These are phyloP conservation scores for Eleginops maclovinus DNA, from an alignment of 2,113 vertebrate genomes.

Conservation along the genomic window DNA sequence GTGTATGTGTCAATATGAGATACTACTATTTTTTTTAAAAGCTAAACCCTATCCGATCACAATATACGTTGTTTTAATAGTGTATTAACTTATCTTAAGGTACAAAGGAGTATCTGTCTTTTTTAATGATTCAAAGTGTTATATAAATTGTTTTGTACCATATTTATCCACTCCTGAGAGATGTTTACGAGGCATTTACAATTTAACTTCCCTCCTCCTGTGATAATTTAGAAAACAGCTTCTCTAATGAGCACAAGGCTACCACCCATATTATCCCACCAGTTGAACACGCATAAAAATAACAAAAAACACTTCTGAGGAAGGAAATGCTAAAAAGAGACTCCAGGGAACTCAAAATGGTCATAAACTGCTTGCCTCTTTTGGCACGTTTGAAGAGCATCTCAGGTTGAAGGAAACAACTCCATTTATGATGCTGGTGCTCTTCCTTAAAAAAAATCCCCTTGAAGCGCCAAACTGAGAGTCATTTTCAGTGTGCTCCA, in stretches of 20 bases:
- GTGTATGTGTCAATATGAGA: neutral
- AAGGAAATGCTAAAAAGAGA: neutral
- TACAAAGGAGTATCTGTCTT: neutral
- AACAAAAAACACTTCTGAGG: neutral
- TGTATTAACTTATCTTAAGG: neutral
- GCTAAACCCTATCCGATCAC: neutral
- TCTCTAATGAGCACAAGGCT: neutral
- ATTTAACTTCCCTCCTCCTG: constrained; percentile 2
- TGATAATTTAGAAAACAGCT: constrained; percentile 1
- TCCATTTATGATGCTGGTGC: no score
- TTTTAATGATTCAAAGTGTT: neutral
- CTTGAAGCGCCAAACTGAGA: no score
- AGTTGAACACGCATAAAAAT: neutral
- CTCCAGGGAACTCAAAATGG: constrained; percentile 3
- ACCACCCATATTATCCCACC: neutral
- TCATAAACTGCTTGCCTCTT: constrained; percentile 14
- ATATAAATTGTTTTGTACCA: neutral
- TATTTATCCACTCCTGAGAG: neutral
- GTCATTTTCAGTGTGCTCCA: no score
- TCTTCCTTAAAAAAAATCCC: no score
- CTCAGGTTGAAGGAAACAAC: neutral
- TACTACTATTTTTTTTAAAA: neutral
- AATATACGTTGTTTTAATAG: neutral
- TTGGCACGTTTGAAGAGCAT: constrained; percentile 13
- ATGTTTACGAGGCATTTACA: neutral